Conservation (phyloP, 92 coral and sea anemone genomes). For the Diadumene lineata region DNA sequence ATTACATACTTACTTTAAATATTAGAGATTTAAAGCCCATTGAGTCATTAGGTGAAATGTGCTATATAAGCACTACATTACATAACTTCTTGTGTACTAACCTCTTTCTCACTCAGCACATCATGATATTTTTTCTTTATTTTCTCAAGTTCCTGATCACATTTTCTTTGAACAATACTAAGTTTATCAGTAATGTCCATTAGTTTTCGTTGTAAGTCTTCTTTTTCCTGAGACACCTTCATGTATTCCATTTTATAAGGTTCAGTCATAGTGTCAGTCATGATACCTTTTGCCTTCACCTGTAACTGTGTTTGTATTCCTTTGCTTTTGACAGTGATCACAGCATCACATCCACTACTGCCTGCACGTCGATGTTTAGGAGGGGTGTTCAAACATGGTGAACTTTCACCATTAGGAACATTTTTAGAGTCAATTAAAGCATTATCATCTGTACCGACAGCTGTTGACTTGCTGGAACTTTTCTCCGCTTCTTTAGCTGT, state of each 20-base stretch:
- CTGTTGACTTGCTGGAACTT: neutral
- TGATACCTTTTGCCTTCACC: slow-evolving; percentile 71
- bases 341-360: slow-evolving; percentile 22
- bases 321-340: slow-evolving; percentile 45
- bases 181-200: slow-evolving; percentile 66
- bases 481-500: neutral
- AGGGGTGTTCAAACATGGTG: slow-evolving; percentile 5
- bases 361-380: slow-evolving; percentile 10
- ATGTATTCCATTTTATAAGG: slow-evolving; percentile 75
- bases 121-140: slow-evolving; percentile 71
- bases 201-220: slow-evolving; percentile 49
- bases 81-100: slow-evolving; percentile 5
- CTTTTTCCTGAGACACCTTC: slow-evolving; percentile 68
- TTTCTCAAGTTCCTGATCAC: slow-evolving; percentile 51
- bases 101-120: slow-evolving; percentile 68
- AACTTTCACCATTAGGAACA: neutral
- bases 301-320: slow-evolving; percentile 79
- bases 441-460: neutral
- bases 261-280: slow-evolving; percentile 84
- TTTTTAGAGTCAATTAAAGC: neutral
- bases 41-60: no score
- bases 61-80: no score
- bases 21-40: no score
- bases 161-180: slow-evolving; percentile 47
- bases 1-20: no score